Conservation (phyloP, 2,113 vertebrate genomes). For the Rhabdomys dilectus region DNA sequence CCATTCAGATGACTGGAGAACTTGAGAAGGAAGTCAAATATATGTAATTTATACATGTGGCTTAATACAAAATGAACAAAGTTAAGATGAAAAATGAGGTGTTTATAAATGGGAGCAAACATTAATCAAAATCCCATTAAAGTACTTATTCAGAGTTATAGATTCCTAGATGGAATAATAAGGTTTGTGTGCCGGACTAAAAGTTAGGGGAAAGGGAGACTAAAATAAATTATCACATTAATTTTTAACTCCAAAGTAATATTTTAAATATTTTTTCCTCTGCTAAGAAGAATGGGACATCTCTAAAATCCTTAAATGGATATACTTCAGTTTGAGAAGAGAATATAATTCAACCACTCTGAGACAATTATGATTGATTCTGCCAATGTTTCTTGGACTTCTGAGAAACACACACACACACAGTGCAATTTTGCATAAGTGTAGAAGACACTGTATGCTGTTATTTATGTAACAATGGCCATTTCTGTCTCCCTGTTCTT, state of each 20-base stretch:
- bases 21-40: constrained; percentile 43
- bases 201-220: constrained; percentile 1
- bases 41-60: constrained; percentile 33
- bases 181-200: constrained; percentile 10
- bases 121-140: constrained; percentile 42
- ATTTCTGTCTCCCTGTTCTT: neutral
- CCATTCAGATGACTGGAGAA: neutral
- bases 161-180: neutral
- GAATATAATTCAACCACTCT: neutral
- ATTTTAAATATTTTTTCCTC: constrained; percentile 39
- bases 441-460: too few relatives aligned
- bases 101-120: constrained; percentile 1
- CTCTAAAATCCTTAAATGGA: neutral
- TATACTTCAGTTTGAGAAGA: neutral
- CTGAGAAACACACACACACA: neutral
- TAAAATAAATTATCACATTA: constrained; percentile 23
- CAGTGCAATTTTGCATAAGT: accelerated
- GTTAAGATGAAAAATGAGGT: constrained; percentile 33
- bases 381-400: neutral
- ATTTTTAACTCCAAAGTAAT: constrained; percentile 42
- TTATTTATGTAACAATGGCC: accelerated
- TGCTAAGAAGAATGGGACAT: neutral
- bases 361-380: neutral
- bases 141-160: neutral
- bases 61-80: constrained; percentile 30